A percentile compares a stretch with the other conserved stretches of the same genome.
These are phyloP conservation scores for Dascillus cervinus DNA, from an alignment of 2,888 invertebrate species.

Conservation along the genomic window DNA sequence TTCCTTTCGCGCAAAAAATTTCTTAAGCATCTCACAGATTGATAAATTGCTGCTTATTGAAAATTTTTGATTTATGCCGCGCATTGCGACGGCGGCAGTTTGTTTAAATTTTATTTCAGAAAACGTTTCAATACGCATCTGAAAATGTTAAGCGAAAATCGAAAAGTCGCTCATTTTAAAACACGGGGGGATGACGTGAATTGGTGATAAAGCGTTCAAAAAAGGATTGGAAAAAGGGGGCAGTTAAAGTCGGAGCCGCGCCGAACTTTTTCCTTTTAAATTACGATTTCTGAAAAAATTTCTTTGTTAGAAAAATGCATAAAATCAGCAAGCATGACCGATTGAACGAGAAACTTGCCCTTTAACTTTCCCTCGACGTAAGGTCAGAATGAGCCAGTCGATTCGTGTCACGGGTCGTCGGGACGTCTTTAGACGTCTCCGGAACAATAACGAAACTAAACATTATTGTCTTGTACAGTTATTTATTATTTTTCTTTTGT, in stretches of 20 bases:
- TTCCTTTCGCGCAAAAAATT: no score
- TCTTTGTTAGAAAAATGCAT: no score
- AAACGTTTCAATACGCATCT: conserved; percentile 9
- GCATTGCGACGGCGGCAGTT: no score
- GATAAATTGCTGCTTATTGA: no score
- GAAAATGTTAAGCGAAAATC: conserved; percentile 15
- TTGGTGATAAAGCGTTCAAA: conserved; percentile 22
- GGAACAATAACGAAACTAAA: conserved; percentile 16
- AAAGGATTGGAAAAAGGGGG: conserved; percentile 20
- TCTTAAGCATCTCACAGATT: no score
- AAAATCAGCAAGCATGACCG: conserved; percentile 11
- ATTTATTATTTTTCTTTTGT: conserved; percentile 24
- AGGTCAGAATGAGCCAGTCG: conserved; percentile 22
- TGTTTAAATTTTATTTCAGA: no score
- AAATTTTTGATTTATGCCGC: no score
- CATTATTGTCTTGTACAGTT: conserved; percentile 25
- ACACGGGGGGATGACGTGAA: conserved; percentile 21
- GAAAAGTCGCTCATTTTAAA: conserved; percentile 17
- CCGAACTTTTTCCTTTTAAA: no score
- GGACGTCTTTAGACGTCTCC: conserved; percentile 19
- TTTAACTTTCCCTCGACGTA: conserved; percentile 19
- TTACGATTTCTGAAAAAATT: no score
- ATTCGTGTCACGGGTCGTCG: conserved; percentile 22
- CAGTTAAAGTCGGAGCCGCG: no score
- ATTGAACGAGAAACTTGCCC: conserved; percentile 17